Base-by-base conservation (phyloP, 2,113 vertebrate genomes). In the Butastur rufipennis region DNA sequence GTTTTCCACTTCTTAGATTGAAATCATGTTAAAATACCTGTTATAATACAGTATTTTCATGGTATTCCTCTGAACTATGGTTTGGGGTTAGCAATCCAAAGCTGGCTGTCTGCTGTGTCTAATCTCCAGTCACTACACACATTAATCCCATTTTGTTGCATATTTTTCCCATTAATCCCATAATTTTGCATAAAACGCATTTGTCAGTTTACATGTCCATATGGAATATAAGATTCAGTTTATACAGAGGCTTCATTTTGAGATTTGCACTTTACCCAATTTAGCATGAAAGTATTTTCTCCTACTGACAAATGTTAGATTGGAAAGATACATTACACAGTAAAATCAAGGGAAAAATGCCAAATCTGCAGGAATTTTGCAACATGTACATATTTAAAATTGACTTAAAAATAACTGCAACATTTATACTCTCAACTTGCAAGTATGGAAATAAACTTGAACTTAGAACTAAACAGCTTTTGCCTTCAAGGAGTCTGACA, bases 381-480 rank as follows among this genome's bases (percentile, higher is more conserved):
- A 72, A 52, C 40, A 43, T 22, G 62, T 87, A 74, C 63, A 32
- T 90, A 81, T 78, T 89, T 79, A 81, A 95, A 94, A 86, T 27
- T 62, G 75, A 66, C 79, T 92, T 58, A 92, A 90, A 90, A 81
- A 56, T 42, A 80, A 27, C 82, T 42, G 32, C 59, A 90, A 86
- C 67, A 65, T 93, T 95, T 75, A 82, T 26, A 36, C 25, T 80
- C 59, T 79, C 62, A 78, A 58, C 11, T 86, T 86, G 36, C 25
- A 93, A 85, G 42, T 74, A 77, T 70, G 55, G 66, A 96, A 94
- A 96, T 83, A 95, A 90, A 77, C 63, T 66, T 95, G 66, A 94
- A 83, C 50, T 56, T 62, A 38, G 74, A 90, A 81, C 20, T 26
- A 58, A 90, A 91, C 36, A 77, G 40, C 58, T 90, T 82, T 85